Conservation (phyloP, 2,797 vertebrate genomes). For the Neosilurus mollespiculum region DNA sequence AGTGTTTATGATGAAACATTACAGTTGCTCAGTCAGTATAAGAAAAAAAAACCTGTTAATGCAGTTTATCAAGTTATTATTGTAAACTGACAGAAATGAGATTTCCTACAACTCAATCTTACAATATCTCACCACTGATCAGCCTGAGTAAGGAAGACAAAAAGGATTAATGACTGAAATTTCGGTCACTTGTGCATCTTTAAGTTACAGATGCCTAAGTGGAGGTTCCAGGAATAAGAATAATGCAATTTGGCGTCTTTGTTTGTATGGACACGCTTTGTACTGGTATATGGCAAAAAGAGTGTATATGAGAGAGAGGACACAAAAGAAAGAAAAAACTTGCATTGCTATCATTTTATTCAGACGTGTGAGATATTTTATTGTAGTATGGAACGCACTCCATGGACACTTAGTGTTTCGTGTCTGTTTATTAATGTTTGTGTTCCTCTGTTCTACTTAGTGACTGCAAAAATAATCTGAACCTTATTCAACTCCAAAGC, state of each 20-base stretch:
- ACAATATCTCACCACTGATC: neutral
- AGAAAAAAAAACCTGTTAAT: too few species aligned
- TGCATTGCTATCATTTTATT: neutral
- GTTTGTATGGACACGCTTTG: neutral
- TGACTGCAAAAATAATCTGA: neutral
- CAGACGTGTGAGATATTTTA: neutral
- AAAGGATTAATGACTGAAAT: neutral
- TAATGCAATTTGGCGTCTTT: too few species aligned
- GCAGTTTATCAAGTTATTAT: neutral
- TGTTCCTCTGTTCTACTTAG: neutral
- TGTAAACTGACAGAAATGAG: neutral
- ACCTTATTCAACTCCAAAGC: neutral
- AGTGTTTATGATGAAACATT: neutral
- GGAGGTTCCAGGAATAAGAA: neutral
- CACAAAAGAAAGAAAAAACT: neutral
- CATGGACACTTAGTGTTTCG: neutral
- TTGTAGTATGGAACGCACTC: neutral
- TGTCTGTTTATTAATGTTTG: neutral
- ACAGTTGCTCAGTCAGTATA: too few species aligned
- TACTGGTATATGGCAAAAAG: neutral
- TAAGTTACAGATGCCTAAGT: neutral
- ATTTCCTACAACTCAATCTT: neutral
- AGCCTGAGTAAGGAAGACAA: neutral
- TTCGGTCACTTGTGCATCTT: neutral
- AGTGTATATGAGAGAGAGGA: neutral